Evolutionary conservation across 2,888 invertebrate genomes (phyloP), one percentile per base, ranked within the genome.

Genomic region (Rhagonycha lutea): DNA sequence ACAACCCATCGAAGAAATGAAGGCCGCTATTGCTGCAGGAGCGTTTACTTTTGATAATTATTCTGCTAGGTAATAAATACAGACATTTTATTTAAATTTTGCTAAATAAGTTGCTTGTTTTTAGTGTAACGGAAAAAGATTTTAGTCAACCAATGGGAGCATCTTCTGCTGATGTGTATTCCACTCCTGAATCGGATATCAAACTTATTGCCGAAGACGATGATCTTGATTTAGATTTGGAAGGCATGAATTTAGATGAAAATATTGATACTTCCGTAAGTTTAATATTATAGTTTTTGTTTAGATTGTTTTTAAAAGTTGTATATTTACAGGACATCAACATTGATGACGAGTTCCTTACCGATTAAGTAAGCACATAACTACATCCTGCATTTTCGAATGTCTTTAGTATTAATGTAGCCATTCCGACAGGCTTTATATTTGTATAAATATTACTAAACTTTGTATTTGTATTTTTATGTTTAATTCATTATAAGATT

Each of bases 201-300:
- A 47, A 47, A 47, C 47, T 72, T 61, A 62, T 73, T 70, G 75
- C 69, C 23, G 83, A 87, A 72, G 87, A 87, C 72, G 92, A 92
- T 78, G 96, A 97, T 83, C 88, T 96, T 61, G 96, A 97, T 85
- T 88, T 94, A 69, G 97, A 97, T 87, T 91, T 97, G 71, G 96
- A 96, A 80, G 94, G 93, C 80, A 91, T 96, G 81, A 92, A 92
- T 80, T 88, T 97, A 28, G 96, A 96, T 86, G 94, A 94, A 79
- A 92, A 91, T 84, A 93, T 95, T 80, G 95, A 95, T 86, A 92
- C 92, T 73, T 92, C 91, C 86, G 94, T 93, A 87, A 90, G 89
- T 88, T 69, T 62, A 5, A 11, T 62, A 10, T 62, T 18, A 4
- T 61, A 14, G n/a, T 61, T 65, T 26, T 12, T 65, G 5, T 32